Conservation (phyloP, 2,888 invertebrate species). For the Pardosa pseudoannulata region DNA sequence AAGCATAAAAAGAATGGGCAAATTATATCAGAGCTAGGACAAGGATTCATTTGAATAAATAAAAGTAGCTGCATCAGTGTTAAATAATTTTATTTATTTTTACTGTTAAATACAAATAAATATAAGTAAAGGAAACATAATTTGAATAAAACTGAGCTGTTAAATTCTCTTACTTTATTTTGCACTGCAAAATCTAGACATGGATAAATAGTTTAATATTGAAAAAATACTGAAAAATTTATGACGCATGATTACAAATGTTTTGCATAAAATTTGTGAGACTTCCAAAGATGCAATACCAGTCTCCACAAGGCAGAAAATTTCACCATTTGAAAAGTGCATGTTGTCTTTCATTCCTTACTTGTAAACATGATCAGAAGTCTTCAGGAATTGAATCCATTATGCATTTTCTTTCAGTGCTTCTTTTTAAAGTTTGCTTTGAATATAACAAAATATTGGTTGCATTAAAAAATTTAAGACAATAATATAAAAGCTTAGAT, state of each 20-base stretch:
- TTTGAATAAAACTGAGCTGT: conserved; percentile 45
- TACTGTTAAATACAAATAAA: conserved; percentile 67
- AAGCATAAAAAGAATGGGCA: too few species aligned
- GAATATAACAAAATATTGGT: conserved; percentile 7
- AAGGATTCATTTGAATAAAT: conserved; percentile 81
- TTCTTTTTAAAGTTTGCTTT: neutral
- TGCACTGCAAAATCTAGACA: conserved; percentile 20
- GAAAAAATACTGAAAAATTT: conserved; percentile 49
- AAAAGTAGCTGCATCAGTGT: neutral
- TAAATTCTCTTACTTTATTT: conserved; percentile 28
- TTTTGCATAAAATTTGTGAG: neutral
- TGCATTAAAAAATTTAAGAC: neutral
- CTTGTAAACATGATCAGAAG: too few species aligned
- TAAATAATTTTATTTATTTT: conserved; percentile 17
- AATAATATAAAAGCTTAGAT: neutral
- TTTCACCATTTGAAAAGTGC: too few species aligned
- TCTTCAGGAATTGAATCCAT: too few species aligned
- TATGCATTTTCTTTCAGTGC: neutral
- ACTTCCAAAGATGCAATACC: neutral
- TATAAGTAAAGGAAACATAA: conserved; percentile 36
- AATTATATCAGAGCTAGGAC: too few species aligned
- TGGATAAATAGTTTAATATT: neutral
- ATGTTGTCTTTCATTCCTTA: too few species aligned
- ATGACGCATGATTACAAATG: neutral
- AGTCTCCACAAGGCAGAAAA: neutral